A percentile compares a stretch with the other conserved stretches of the same genome.
Evolutionary conservation across 92 coral and sea anemone species (phyloP).

Genomic region (Epizoanthus scotinus): DNA sequence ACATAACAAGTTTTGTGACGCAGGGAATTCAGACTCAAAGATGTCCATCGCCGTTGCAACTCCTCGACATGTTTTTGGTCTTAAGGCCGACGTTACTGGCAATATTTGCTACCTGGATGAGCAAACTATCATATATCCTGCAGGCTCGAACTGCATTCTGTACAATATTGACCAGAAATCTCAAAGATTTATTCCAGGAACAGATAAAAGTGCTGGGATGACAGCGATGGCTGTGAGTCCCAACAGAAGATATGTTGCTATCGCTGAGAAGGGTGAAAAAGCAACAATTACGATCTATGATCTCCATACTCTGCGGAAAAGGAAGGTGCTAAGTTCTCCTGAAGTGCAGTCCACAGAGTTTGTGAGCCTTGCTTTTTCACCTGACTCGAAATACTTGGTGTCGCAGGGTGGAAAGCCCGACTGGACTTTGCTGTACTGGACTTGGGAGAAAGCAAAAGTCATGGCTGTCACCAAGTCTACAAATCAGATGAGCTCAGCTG

Average conservation of each 20-base stretch:
- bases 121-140: conserved; percentile 96
- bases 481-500: conserved; percentile 87
- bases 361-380: conserved; percentile 98
- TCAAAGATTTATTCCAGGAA: conserved; percentile 97
- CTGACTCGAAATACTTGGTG: conserved; percentile 97
- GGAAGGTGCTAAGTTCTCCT: conserved; percentile 84
- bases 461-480: conserved; percentile 98
- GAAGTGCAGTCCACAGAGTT: conserved; percentile 92
- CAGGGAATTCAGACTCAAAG: conserved; percentile 31
- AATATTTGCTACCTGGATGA: conserved; percentile 97
- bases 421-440: conserved; percentile 98
- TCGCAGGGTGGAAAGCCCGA: conserved; percentile 98
- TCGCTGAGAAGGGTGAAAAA: conserved; percentile 95
- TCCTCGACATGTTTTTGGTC: conserved; percentile 93
- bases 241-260: conserved; percentile 94
- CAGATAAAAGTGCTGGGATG: conserved; percentile 97
- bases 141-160: conserved; percentile 96
- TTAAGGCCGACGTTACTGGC: conserved; percentile 93
- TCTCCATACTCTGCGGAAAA: conserved; percentile 93
- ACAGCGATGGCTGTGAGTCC: conserved; percentile 99
- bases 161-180: conserved; percentile 98
- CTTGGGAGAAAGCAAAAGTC: conserved; percentile 99
- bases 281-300: conserved; percentile 95
- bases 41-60: conserved; percentile 98
- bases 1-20: background rate